These are phyloP conservation scores for Agonum fuliginosum DNA, from an alignment of 2,888 invertebrate species.

Conservation along the genomic window DNA sequence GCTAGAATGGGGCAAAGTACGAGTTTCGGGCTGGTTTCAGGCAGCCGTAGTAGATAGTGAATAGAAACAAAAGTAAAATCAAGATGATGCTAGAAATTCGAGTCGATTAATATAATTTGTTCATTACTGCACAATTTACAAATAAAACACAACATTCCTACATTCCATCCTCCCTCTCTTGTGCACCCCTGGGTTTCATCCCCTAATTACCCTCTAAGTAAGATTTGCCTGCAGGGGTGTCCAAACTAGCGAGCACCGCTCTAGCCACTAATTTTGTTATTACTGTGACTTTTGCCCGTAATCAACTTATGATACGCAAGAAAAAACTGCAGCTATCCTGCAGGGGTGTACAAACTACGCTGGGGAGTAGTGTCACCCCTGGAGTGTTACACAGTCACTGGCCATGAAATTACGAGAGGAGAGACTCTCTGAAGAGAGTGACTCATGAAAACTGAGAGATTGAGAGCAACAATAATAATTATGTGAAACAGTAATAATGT, in stretches of 20 bases:
- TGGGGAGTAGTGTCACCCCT: conserved; percentile 12
- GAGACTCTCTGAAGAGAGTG: no score
- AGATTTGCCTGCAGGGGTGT: background rate
- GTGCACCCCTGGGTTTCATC: background rate
- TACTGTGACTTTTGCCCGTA: conserved; percentile 61
- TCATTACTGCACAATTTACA: no score
- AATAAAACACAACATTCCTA: no score
- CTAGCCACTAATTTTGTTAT: conserved; percentile 64
- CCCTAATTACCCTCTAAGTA: background rate
- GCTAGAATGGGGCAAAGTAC: no score
- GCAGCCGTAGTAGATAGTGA: no score
- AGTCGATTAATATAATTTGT: no score
- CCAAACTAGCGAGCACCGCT: background rate
- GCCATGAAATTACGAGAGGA: conserved; percentile 10
- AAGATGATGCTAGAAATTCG: no score
- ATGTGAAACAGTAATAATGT: no score
- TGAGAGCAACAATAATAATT: no score
- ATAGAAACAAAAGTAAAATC: no score
- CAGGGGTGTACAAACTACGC: conserved; percentile 4
- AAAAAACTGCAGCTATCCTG: conserved; percentile 61
- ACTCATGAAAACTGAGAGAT: background rate
- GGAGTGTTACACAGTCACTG: background rate
- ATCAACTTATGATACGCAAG: conserved; percentile 62
- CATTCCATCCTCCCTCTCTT: no score
- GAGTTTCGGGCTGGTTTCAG: no score